These are phyloP conservation scores for Drosophila trapezifrons DNA, from an alignment of 1,140 invertebrate genomes.

Conservation along the genomic window DNA sequence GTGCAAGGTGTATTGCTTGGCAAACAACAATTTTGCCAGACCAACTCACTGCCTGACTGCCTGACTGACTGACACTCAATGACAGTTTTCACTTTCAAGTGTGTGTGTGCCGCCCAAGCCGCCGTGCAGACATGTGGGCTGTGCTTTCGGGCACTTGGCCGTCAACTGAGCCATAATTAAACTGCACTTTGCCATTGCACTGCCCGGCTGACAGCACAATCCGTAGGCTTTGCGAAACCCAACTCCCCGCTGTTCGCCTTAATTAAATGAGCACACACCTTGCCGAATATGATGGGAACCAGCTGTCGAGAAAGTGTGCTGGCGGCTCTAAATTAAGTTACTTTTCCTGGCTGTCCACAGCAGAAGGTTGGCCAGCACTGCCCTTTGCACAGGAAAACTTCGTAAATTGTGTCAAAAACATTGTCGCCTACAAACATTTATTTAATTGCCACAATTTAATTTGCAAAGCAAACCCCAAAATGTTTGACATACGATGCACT, in stretches of 20 bases:
- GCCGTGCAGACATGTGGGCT: conserved; percentile 32
- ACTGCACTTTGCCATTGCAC: conserved; percentile 68
- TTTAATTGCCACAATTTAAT: conserved; percentile 1
- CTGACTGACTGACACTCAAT: conserved; percentile 33
- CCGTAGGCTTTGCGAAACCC: conserved; percentile 56
- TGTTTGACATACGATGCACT: background rate
- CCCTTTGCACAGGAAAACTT: conserved; percentile 13
- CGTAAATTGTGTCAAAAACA: conserved; percentile 10
- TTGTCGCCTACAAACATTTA: conserved; percentile 1
- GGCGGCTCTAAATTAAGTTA: conserved; percentile 9
- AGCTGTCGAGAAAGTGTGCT: conserved; percentile 65
- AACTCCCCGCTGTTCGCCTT: conserved; percentile 51
- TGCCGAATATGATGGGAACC: conserved; percentile 33
- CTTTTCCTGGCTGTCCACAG: conserved; percentile 8
- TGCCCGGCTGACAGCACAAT: conserved; percentile 22
- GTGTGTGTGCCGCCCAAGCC: background rate
- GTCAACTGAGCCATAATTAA: conserved; percentile 72
- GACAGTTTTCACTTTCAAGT: conserved; percentile 71
- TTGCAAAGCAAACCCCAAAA: background rate
- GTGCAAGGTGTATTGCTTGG: conserved; percentile 19
- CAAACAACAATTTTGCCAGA: conserved; percentile 45
- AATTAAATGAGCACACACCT: conserved; percentile 66
- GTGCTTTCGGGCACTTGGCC: conserved; percentile 22
- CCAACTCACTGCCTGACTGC: conserved; percentile 13
- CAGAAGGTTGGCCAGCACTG: conserved; percentile 22